Base-by-base conservation (phyloP, 2,113 vertebrate genomes). In the Cheirogaleus medius region DNA sequence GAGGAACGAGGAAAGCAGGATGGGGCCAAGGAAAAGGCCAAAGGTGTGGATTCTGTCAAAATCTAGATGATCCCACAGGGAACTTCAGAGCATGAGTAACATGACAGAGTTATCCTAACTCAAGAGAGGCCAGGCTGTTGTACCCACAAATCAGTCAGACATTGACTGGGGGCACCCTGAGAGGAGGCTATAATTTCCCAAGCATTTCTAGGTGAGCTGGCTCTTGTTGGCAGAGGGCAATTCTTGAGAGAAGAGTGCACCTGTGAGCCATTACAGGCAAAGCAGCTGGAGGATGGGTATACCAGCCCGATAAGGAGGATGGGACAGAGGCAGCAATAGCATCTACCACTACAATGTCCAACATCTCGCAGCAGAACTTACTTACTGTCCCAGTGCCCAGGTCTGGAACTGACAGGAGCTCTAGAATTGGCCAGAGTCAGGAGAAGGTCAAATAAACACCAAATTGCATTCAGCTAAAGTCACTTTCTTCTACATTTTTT, bases 71-170 rank as follows among this genome's bases (percentile, higher is more conserved):
- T 2, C 17, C 3, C 39, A 73, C 1, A 47, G 44, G 42, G 34
- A 92, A 42, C 63, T 87, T 39, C 56, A 37, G 21, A 73, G 23
- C 29, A 66, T 90, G 44, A 71, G 54, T 9, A 76, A 56, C 14
- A 84, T 8, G n/a, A 84, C 17, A 23, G 77, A 84, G 1, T 44
- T 66, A 56, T 49, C 32, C 42, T 60, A 58, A 49, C 47, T 66
- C 4, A 21, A 73, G n/a, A 52, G 4, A 0, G 7, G 1, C 18
- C 44, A 52, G 4, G n/a, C 11, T n/a, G 3, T 39, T 52, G 10
- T 32, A n/a, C 6, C n/a, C 29, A 1, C 14, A 0, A 20, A 15
- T 34, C 52, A 54, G 54, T 42, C 71, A 78, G 15, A 73, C 21
- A 76, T 6, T 9, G n/a, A 58, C 37, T 15, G 1, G 39, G 17